A percentile compares a stretch with the other conserved stretches of the same genome.
Evolutionary conservation across 2,113 vertebrate genomes (phyloP).

Genomic region (Aphelocoma coerulescens): DNA sequence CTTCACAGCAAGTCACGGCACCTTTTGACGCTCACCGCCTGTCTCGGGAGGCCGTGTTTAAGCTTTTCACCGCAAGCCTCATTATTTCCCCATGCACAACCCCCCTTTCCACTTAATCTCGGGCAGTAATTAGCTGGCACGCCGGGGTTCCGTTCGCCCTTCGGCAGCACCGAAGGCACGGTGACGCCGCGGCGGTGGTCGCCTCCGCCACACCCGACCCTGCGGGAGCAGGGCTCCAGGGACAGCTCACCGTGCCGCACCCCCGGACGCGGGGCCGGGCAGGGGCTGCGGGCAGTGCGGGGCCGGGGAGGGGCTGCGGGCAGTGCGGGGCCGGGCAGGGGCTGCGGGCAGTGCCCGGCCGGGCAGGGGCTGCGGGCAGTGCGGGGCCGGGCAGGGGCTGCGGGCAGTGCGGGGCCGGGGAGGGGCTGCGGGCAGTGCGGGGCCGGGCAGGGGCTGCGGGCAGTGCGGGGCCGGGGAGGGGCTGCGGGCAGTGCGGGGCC

Average conservation of each 20-base stretch:
- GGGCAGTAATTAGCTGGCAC: rapidly evolving
- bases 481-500: background rate
- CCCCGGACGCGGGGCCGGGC: no score
- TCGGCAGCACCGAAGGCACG: background rate
- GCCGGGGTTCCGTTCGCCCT: background rate
- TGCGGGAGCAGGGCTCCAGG: rapidly evolving
- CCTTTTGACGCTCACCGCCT: rapidly evolving
- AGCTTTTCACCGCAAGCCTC: background rate
- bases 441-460: background rate
- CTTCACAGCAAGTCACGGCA: background rate
- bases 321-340: background rate
- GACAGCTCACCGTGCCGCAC: background rate
- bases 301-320: background rate
- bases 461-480: no score
- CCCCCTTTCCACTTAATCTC: no score
- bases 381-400: background rate
- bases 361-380: background rate
- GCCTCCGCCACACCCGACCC: background rate
- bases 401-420: background rate
- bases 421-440: no score
- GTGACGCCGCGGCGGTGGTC: rapidly evolving
- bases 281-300: background rate
- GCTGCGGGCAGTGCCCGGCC: background rate
- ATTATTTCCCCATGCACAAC: rapidly evolving
- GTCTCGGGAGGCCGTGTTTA: background rate